Evolutionary conservation across 2,113 vertebrate genomes (phyloP).

Genomic region (Nesogale talazaci): DNA sequence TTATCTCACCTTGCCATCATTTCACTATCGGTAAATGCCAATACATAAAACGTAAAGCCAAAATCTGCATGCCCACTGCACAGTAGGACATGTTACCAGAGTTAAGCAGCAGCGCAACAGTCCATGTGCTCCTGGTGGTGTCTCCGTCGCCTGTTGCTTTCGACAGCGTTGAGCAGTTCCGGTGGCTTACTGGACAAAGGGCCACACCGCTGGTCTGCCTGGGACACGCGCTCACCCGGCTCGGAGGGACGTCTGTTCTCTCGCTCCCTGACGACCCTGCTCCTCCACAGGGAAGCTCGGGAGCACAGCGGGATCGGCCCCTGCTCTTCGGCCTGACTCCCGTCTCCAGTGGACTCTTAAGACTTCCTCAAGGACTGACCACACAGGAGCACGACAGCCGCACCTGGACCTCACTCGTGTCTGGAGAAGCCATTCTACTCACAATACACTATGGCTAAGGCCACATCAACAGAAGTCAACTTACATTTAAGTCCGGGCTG

Average conservation of each 20-base stretch:
- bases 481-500: not conserved
- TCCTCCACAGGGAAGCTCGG: not conserved
- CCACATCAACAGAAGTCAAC: conserved; percentile 62
- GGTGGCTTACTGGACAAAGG: not conserved
- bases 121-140: not conserved
- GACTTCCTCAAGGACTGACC: not conserved
- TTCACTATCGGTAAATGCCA: conserved; percentile 31
- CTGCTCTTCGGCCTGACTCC: fast-evolving
- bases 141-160: not conserved
- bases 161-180: not conserved
- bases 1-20: conserved; percentile 32
- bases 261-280: not conserved
- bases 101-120: not conserved
- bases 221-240: not conserved
- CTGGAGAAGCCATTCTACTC: conserved; percentile 63
- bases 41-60: conserved; percentile 23
- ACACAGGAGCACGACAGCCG: not conserved
- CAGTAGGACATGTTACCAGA: conserved; percentile 9
- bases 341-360: not conserved
- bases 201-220: not conserved
- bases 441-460: conserved; percentile 69
- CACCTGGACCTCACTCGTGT: not conserved
- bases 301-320: not conserved
- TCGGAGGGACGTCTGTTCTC: not conserved
- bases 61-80: not conserved